These are phyloP conservation scores for Anorthoa munda DNA, from an alignment of 2,888 invertebrate species.

Conservation along the genomic window DNA sequence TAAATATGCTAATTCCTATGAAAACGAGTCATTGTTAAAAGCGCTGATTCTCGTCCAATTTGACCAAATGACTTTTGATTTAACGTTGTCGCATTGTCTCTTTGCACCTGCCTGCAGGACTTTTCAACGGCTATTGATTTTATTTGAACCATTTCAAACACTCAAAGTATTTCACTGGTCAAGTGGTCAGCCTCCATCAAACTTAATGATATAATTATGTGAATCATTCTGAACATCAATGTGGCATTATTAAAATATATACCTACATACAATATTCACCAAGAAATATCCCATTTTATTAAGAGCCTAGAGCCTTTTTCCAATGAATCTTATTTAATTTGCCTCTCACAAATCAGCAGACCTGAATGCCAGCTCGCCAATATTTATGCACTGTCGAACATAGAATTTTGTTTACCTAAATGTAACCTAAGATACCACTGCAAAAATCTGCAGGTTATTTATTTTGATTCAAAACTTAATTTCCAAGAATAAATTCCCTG, in stretches of 20 bases:
- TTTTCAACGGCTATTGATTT: no score
- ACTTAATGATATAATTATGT: background rate
- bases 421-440: no score
- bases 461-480: no score
- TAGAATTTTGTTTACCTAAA: constrained; percentile 19
- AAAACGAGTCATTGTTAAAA: background rate
- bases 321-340: constrained; percentile 14
- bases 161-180: background rate
- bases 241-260: background rate
- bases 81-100: background rate
- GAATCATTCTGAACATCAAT: background rate
- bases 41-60: no score
- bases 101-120: background rate
- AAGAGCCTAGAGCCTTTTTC: background rate
- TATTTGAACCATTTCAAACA: background rate
- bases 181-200: background rate
- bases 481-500: no score
- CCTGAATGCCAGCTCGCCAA: constrained; percentile 21
- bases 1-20: background rate
- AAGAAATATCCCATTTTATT: constrained; percentile 2
- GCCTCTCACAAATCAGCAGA: constrained; percentile 23
- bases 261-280: background rate
- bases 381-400: constrained; percentile 22
- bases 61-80: no score
- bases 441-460: no score